A percentile compares a stretch with the other conserved stretches of the same genome.
phyloP scores from a whole-genome alignment of 2,888 invertebrate genomes.

The Ornithoptera priamus region DNA sequence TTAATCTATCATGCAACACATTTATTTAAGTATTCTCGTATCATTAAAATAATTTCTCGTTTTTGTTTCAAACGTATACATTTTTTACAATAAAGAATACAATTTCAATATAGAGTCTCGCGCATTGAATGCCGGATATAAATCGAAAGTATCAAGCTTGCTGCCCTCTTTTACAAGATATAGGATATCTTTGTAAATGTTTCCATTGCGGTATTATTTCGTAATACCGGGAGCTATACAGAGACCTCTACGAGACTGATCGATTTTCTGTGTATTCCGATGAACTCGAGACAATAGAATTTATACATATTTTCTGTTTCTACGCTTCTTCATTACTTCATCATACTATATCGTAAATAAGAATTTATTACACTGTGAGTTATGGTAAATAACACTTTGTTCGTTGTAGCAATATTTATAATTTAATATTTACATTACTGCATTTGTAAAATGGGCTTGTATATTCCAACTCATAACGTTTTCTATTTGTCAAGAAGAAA shows the following conservation, averaged over 20 bases:
- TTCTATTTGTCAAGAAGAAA: too few relatives aligned
- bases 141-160: conserved; percentile 15
- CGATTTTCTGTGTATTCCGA: conserved; percentile 16
- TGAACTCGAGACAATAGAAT: conserved; percentile 12
- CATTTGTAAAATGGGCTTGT: background rate
- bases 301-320: conserved; percentile 2
- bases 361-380: background rate
- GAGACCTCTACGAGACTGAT: conserved; percentile 10
- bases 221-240: conserved; percentile 5
- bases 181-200: conserved; percentile 21
- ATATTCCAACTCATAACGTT: too few relatives aligned
- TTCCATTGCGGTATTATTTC: conserved; percentile 26
- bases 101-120: background rate
- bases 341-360: background rate
- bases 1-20: too few relatives aligned
- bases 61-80: background rate
- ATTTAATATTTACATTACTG: background rate
- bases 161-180: conserved; percentile 16
- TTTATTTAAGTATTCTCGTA: too few relatives aligned
- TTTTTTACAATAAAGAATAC: conserved; percentile 13
- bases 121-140: conserved; percentile 21
- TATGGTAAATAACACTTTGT: background rate
- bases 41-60: background rate
- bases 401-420: background rate
- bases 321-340: background rate